A percentile compares a stretch with the other conserved stretches of the same genome.
Conservation (phyloP, 2,113 vertebrate species). For the Capreolus pygargus region DNA sequence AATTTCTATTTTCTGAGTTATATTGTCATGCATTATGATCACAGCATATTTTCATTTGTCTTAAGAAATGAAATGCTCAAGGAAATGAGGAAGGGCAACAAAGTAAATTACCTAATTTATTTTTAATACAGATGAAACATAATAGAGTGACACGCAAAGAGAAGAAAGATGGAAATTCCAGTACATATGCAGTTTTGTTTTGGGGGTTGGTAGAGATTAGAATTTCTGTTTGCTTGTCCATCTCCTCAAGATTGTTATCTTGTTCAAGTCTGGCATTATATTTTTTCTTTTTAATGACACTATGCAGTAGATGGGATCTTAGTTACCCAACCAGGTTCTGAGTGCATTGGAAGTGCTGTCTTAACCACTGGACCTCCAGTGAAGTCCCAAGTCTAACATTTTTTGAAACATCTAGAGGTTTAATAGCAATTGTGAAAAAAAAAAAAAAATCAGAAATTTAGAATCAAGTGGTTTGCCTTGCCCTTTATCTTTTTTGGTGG, state of each 20-base stretch:
- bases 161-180: neutral
- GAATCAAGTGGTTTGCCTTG: neutral
- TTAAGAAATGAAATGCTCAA: slow-evolving; percentile 36
- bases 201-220: neutral
- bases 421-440: neutral
- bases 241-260: neutral
- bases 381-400: neutral
- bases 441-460: neutral
- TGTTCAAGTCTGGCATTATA: neutral
- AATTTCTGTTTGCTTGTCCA: neutral
- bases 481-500: neutral
- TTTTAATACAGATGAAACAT: slow-evolving; percentile 38
- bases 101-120: slow-evolving; percentile 50
- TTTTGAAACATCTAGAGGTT: neutral
- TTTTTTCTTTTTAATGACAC: neutral
- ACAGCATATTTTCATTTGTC: slow-evolving; percentile 52
- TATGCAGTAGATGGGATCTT: neutral
- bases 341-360: neutral
- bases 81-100: slow-evolving; percentile 28
- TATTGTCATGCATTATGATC: slow-evolving; percentile 4
- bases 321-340: neutral
- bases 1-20: slow-evolving; percentile 23
- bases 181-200: neutral
- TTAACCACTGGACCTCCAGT: neutral
- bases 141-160: neutral